Conservation (phyloP, 1,140 invertebrate genomes). For the Phymorhynchus buccinoides region DNA sequence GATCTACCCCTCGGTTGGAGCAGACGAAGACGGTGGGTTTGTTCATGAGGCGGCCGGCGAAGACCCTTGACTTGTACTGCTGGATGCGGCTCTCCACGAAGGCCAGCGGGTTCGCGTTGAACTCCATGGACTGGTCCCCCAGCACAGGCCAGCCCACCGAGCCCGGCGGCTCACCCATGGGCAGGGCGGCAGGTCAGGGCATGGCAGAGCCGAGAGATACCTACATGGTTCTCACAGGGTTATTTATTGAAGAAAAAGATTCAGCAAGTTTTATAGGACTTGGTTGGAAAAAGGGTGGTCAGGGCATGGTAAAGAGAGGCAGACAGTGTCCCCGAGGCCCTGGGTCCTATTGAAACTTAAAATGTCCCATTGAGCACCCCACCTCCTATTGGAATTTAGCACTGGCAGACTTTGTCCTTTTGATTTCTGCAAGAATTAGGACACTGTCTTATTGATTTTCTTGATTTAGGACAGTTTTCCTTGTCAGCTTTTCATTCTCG, state of each 20-base stretch:
- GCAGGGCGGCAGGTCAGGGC: background rate
- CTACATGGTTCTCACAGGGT: too few species aligned
- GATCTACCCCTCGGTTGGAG: slow-evolving; percentile 53
- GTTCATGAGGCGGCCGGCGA: slow-evolving; percentile 63
- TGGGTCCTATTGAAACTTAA: background rate
- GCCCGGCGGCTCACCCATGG: slow-evolving; percentile 56
- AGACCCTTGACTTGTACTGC: slow-evolving; percentile 53
- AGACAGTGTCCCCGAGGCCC: background rate
- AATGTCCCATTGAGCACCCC: too few species aligned
- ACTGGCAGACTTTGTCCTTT: too few species aligned
- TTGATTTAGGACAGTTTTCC: too few species aligned
- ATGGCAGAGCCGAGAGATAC: too few species aligned
- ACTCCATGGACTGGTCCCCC: slow-evolving; percentile 65
- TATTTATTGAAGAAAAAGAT: too few species aligned
- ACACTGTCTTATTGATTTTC: too few species aligned
- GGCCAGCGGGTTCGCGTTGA: slow-evolving; percentile 60
- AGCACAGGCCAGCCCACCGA: slow-evolving; percentile 59
- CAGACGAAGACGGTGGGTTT: slow-evolving; percentile 66
- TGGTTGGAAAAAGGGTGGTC: too few species aligned
- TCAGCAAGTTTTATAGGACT: too few species aligned
- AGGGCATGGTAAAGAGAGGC: background rate
- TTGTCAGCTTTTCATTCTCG: too few species aligned
- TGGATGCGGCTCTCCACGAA: slow-evolving; percentile 58
- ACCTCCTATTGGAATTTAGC: too few species aligned
- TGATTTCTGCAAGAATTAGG: too few species aligned